Evolutionary conservation across 2,113 vertebrate species (phyloP).

Genomic region (Leucosticte australis): DNA sequence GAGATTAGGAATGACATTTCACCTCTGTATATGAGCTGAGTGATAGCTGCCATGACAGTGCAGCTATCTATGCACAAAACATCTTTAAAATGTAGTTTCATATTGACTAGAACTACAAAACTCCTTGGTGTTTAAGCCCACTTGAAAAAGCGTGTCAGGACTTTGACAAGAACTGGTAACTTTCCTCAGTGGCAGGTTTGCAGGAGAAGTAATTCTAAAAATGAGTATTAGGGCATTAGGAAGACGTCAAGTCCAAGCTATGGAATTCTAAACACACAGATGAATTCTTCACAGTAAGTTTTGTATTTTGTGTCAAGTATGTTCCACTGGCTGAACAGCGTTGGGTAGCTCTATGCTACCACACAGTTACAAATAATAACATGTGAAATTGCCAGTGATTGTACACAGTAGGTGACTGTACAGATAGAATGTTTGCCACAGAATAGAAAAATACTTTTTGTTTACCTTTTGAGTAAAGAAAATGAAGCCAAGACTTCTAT

Average conservation of each 20-base stretch:
- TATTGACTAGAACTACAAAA: neutral
- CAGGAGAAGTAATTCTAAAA: neutral
- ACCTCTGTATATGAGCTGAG: neutral
- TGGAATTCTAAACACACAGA: neutral
- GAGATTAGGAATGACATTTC: neutral
- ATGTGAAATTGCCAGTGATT: conserved; percentile 6
- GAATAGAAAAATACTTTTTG: neutral
- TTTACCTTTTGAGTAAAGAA: neutral
- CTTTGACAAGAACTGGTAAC: neutral
- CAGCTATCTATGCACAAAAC: neutral
- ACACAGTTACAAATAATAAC: conserved; percentile 10
- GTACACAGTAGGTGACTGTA: neutral
- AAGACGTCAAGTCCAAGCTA: neutral
- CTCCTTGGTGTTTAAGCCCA: neutral
- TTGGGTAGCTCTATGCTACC: neutral
- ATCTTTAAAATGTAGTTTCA: neutral
- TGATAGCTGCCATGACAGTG: neutral
- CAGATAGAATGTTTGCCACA: neutral
- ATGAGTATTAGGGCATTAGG: neutral
- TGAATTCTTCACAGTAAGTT: neutral
- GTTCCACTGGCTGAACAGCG: neutral
- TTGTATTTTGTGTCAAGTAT: neutral
- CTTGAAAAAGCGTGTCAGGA: neutral
- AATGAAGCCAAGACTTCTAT: neutral
- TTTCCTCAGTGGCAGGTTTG: neutral